phyloP scores from a whole-genome alignment of 2,797 vertebrate genomes.

The Lacerta bilineata region DNA sequence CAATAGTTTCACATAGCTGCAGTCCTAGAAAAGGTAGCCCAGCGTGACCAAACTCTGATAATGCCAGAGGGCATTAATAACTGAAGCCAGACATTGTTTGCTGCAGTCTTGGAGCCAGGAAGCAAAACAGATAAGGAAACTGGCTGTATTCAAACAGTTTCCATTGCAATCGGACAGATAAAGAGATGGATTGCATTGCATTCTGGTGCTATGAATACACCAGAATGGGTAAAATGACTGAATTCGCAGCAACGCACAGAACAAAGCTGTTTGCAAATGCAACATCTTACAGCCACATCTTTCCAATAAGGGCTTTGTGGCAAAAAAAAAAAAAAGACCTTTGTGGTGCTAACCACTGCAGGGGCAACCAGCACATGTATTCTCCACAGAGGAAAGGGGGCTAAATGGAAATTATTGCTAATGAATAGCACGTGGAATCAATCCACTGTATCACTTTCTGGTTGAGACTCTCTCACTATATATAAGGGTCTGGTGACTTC shows the following conservation, averaged over 20 bases:
- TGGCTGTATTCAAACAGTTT: neutral
- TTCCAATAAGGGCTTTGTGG: neutral
- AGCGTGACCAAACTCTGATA: neutral
- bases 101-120: neutral
- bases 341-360: neutral
- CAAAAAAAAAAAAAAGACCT: neutral
- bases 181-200: neutral
- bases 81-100: neutral
- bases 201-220: neutral
- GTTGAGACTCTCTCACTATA: neutral
- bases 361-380: neutral
- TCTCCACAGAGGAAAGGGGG: neutral
- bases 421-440: neutral
- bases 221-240: neutral
- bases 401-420: neutral
- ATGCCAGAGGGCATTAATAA: neutral
- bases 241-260: neutral
- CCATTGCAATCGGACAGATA: neutral
- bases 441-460: neutral
- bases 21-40: neutral
- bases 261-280: neutral
- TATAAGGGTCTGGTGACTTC: too few relatives aligned
- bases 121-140: neutral
- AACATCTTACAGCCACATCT: neutral
- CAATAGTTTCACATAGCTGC: neutral